Base-by-base conservation (phyloP, 2,113 vertebrate species). In the Anolis sagrei region DNA sequence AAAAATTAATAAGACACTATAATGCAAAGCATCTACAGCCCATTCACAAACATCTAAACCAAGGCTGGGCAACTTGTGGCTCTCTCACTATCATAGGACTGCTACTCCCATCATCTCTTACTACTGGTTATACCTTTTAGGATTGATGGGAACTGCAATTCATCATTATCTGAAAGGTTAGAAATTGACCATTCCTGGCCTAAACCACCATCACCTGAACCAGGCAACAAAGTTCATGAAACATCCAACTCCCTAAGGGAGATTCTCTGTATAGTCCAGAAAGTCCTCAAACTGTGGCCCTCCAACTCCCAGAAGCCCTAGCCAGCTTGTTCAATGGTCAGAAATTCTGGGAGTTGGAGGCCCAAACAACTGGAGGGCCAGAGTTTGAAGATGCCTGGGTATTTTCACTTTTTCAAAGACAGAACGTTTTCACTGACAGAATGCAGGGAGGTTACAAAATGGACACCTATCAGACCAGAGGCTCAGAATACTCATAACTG, bases 381-480 rank as follows among this genome's bases (percentile, higher is more conserved):
- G 39, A 44, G 39, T 44, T 44, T 44, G 39, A 44, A 5, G 39
- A 44, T 44, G 39, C 39, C 39, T 44, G 39, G n/a, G n/a, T n/a
- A n/a, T n/a, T n/a, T n/a, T 58, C n/a, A 14, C 34, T 58, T 54
- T 69, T 32, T 69, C 48, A 70, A 29, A 78, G 78, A 27, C 32
- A 23, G 44, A 2, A 89, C 3, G 3, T 79, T 39, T 11, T 34
- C 58, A 0, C 25, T 34, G 61, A 85, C 69, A 66, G 76, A 27
- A 3, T 8, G 9, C 39, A 27, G 92, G 87, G 18, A 29, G 68
- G 78, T 14, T 86, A 61, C 2, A 10, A 58, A 73, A 39, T 79
- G 79, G 34, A 87, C 80, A 76, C 84, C 44, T 75, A 86, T 51
- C 88, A 54, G 69, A 34, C 69, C 1, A 69, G 51, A 48, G 16